Percentiles rank a stretch among this genome's conserved stretches.
Evolutionary conservation across 2,113 vertebrate genomes (phyloP).

Genomic region (Xenus cinereus): DNA sequence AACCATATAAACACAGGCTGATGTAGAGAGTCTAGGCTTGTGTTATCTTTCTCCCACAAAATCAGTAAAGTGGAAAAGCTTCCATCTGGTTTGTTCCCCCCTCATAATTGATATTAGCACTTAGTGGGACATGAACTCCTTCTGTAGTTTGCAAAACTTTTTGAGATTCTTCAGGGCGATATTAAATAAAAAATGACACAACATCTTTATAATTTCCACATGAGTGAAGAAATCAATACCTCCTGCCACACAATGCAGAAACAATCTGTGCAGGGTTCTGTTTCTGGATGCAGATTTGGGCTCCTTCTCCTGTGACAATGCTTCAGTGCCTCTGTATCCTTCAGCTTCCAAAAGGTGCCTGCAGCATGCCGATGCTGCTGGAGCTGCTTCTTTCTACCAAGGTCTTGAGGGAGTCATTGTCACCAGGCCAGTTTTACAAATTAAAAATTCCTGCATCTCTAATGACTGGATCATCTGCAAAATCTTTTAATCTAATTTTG

Average conservation of each 20-base stretch:
- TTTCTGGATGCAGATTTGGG: slow-evolving; percentile 16
- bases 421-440: slow-evolving; percentile 46
- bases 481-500: slow-evolving; percentile 41
- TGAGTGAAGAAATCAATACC: not conserved
- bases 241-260: not conserved
- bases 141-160: not conserved
- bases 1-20: not conserved
- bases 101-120: not conserved
- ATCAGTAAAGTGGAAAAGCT: not conserved
- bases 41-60: not conserved
- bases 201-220: slow-evolving; percentile 38
- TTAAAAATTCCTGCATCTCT: slow-evolving; percentile 63
- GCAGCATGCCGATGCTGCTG: not conserved
- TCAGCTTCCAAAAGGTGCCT: slow-evolving; percentile 23
- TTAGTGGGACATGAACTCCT: not conserved
- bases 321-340: not conserved
- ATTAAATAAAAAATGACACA: not conserved
- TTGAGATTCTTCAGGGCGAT: not conserved
- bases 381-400: not conserved
- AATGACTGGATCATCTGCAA: slow-evolving; percentile 43
- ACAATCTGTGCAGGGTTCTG: slow-evolving; percentile 18
- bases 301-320: not conserved
- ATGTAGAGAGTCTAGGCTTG: not conserved
- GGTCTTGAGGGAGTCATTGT: slow-evolving; percentile 23
- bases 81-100: not conserved